Evolutionary conservation across 1,140 invertebrate species (phyloP), one percentile per base, ranked within the genome.

Genomic region (Lordiphosa stackelbergi): DNA sequence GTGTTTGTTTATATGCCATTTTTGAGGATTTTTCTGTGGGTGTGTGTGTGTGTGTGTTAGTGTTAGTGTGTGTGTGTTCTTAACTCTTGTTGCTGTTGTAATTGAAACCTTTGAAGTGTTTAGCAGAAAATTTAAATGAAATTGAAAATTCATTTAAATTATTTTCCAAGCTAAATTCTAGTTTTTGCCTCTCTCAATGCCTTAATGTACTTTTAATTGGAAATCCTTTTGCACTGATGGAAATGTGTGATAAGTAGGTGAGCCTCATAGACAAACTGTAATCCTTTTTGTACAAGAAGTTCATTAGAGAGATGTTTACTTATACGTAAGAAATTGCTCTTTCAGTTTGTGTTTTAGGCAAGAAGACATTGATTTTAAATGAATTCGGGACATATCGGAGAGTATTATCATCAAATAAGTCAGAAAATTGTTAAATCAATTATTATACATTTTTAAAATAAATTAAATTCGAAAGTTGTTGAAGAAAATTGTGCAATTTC

Each of bases 1-100:
- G 49, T 51, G 61, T 54, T 49, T 49, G 61, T 59, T 55, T 69
- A 51, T 46, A 62, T 54, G 49, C 28, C 41, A 54, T 62, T 46
- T 46, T 46, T 46, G 43, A 46, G 28, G 12, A 46, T 46, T 46
- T 46, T 28, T 34, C 57, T 66, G 65, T 63, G 47, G 62, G 66
- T 66, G 65, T 53, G 47, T 47, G 34, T 31, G 36, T 43, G 12
- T 49, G 22, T 43, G 11, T 45, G 11, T 53, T 12, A 38, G 35
- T 28, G 2, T 47, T 34, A n/a, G n/a, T n/a, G 28, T 46, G n/a
- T n/a, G 12, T 24, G 9, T 37, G 24, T 45, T 46, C 43, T 24
- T 36, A 31, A 49, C 31, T 28, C 19, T 46, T 46, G 43, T 46
- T 49, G 47, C 28, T 35, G 47, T 49, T 49, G 47, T 49, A 36